Percentiles rank a stretch among this genome's conserved stretches.
Evolutionary conservation across 2,888 invertebrate genomes (phyloP).

Genomic region (Hipparchia semele): DNA sequence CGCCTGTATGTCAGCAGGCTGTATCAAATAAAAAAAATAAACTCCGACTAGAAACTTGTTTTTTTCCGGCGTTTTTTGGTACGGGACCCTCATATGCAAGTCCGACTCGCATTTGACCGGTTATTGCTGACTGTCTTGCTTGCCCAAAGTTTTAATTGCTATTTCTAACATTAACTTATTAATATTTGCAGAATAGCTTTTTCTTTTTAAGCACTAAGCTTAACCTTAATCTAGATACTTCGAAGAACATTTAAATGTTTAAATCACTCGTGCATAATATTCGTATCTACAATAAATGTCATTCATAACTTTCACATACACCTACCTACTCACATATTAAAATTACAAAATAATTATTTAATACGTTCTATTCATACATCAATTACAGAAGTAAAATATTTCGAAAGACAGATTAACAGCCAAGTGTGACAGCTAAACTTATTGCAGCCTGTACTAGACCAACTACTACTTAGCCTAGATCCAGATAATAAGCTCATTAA

Average conservation of each 20-base stretch:
- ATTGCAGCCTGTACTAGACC: slow-evolving; percentile 7
- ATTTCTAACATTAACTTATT: not conserved
- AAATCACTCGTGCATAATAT: slow-evolving; percentile 5
- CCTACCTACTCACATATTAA: not conserved
- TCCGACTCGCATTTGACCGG: no score
- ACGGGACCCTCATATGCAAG: no score
- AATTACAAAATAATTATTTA: slow-evolving; percentile 9
- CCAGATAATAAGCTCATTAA: slow-evolving; percentile 19
- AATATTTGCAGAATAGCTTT: not conserved
- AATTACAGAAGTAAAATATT: slow-evolving; percentile 2
- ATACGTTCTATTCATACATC: slow-evolving; percentile 3
- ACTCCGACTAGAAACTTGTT: no score
- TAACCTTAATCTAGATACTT: slow-evolving; percentile 9
- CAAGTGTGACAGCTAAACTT: slow-evolving; percentile 11
- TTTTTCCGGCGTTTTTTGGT: no score
- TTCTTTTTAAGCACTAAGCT: not conserved
- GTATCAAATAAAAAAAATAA: no score
- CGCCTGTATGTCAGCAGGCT: no score
- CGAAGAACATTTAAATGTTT: not conserved
- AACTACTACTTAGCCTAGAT: slow-evolving; percentile 21
- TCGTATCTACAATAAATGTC: not conserved
- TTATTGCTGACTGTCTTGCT: no score
- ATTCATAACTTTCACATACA: not conserved
- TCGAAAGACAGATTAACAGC: slow-evolving; percentile 10
- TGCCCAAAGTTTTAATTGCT: no score